Conservation (phyloP, 2,797 vertebrate genomes). For the Staurois parvus region DNA sequence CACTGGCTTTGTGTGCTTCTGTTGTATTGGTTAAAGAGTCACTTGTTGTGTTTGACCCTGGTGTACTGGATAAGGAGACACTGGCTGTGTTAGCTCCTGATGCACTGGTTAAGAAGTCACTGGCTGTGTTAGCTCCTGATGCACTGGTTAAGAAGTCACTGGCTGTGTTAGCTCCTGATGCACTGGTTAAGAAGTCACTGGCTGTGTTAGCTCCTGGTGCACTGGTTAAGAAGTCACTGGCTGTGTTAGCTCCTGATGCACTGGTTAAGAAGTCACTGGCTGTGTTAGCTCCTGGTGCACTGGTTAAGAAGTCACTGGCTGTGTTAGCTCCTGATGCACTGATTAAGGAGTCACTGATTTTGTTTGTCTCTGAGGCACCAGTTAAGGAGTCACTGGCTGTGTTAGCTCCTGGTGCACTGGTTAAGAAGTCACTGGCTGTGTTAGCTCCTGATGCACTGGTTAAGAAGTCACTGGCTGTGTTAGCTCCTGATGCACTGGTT, state of each 20-base stretch:
- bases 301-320: neutral
- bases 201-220: neutral
- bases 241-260: neutral
- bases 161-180: neutral
- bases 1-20: neutral
- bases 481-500: neutral
- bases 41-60: neutral
- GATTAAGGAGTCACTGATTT: neutral
- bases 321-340: neutral
- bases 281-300: neutral
- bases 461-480: neutral
- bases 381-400: neutral
- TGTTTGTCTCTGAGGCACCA: neutral
- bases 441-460: neutral
- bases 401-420: neutral
- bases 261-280: neutral
- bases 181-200: neutral
- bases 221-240: neutral
- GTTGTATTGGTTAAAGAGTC: neutral
- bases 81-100: neutral
- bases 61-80: neutral
- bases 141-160: neutral
- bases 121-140: neutral
- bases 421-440: neutral
- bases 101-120: neutral